Percentiles rank a stretch among this genome's conserved stretches.
Conservation (phyloP, 37 sponge, comb jelly and placozoan species). For the Spongilla lacustris region DNA sequence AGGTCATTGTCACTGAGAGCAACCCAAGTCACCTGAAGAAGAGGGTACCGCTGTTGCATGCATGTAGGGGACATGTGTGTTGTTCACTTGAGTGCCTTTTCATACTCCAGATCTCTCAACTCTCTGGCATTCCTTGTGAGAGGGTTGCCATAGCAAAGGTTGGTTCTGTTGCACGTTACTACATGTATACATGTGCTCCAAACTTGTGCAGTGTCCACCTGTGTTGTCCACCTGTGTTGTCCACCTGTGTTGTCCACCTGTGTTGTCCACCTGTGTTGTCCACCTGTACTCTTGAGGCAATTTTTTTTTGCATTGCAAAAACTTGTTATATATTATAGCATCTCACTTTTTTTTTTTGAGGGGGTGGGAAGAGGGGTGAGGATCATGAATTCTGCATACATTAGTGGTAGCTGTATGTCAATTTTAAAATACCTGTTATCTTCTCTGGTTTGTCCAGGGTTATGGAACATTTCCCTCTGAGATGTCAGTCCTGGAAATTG, state of each 20-base stretch:
- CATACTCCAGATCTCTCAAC: background rate
- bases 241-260: too few relatives aligned
- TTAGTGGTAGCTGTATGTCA: too few relatives aligned
- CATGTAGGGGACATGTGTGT: background rate
- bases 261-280: too few relatives aligned
- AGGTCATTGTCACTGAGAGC: slow-evolving; percentile 67
- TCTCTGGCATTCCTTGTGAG: background rate
- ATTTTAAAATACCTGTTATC: too few relatives aligned
- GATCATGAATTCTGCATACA: too few relatives aligned
- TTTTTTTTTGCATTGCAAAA: too few relatives aligned
- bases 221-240: too few relatives aligned
- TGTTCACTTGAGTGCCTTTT: background rate
- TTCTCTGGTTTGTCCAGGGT: slow-evolving; percentile 47
- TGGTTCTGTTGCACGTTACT: background rate
- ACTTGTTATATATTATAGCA: too few relatives aligned
- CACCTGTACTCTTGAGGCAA: too few relatives aligned
- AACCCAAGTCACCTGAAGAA: slow-evolving; percentile 54
- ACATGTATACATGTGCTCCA: background rate
- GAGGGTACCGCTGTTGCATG: slow-evolving; percentile 28
- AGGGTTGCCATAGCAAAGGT: background rate
- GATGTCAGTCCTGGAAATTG: slow-evolving; percentile 79
- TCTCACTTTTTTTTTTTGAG: too few relatives aligned
- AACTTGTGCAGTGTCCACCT: too few relatives aligned
- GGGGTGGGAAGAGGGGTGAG: too few relatives aligned
- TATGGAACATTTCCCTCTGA: slow-evolving; percentile 86